A percentile compares a stretch with the other conserved stretches of the same genome.
Conservation (phyloP, 2,888 invertebrate genomes). For the Polydrusus cervinus region DNA sequence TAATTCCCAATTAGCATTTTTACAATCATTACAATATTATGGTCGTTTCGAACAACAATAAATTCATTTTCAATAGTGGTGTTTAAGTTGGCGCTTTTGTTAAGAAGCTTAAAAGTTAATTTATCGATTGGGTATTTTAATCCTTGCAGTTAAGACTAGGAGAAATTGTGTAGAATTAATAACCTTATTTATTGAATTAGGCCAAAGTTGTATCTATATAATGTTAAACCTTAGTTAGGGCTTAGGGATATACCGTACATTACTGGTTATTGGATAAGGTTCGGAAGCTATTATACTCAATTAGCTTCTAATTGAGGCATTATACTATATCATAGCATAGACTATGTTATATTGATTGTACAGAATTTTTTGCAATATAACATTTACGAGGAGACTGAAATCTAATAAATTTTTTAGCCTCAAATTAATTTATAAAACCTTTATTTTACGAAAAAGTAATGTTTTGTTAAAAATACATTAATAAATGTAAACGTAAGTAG, state of each 20-base stretch:
- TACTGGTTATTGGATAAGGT: constrained; percentile 8
- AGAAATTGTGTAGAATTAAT: constrained; percentile 27
- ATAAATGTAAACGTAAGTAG: too few relatives aligned
- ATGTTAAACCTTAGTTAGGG: constrained; percentile 9
- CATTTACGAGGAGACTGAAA: too few relatives aligned
- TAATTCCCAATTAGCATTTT: not conserved
- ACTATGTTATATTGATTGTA: not conserved
- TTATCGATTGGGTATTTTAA: constrained; percentile 41
- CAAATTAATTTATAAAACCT: too few relatives aligned
- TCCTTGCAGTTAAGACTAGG: constrained; percentile 24
- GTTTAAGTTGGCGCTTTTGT: constrained; percentile 36
- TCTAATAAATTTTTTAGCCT: too few relatives aligned
- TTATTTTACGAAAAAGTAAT: too few relatives aligned
- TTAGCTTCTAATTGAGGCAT: constrained; percentile 1
- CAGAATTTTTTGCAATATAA: too few relatives aligned
- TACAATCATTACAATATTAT: not conserved
- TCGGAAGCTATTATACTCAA: not conserved
- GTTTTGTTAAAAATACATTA: too few relatives aligned
- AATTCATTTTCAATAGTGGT: constrained; percentile 39
- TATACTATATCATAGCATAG: not conserved
- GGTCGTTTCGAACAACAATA: constrained; percentile 17
- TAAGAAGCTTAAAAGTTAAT: constrained; percentile 44
- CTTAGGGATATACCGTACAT: constrained; percentile 11
- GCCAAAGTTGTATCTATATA: constrained; percentile 23
- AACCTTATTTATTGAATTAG: constrained; percentile 19